phyloP scores from a whole-genome alignment of 2,797 vertebrate species.

The Oophaga sylvatica region DNA sequence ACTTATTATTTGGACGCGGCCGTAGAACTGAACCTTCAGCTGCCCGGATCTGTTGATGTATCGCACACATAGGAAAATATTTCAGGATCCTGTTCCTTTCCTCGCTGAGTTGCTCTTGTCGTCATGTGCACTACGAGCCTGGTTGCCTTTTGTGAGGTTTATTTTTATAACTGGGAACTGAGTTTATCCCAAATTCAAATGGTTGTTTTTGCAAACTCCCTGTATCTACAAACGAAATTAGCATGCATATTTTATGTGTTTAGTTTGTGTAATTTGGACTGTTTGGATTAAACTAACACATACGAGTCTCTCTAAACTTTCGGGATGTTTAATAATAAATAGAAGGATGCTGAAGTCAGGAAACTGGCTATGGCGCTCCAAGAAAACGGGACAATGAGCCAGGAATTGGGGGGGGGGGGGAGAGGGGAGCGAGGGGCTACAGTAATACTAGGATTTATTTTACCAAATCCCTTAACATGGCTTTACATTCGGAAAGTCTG shows the following conservation, averaged over 20 bases:
- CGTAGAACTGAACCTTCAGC: background rate
- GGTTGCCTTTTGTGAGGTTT: constrained; percentile 36
- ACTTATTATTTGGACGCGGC: background rate
- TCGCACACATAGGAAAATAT: background rate
- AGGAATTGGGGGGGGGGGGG: background rate
- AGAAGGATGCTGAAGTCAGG: constrained; percentile 39
- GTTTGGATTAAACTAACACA: constrained; percentile 62
- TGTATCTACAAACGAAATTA: constrained; percentile 62
- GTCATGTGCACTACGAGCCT: constrained; percentile 47
- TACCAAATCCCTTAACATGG: constrained; percentile 36
- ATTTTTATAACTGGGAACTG: constrained; percentile 56
- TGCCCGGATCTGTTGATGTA: constrained; percentile 2
- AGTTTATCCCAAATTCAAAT: constrained; percentile 61
- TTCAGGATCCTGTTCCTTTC: background rate
- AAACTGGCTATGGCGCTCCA: constrained; percentile 22
- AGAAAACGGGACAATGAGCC: constrained; percentile 5
- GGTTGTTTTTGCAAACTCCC: constrained; percentile 62
- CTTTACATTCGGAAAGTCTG: constrained; percentile 50
- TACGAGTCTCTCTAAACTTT: constrained; percentile 57
- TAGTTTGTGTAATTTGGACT: constrained; percentile 61
- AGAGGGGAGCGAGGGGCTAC: background rate
- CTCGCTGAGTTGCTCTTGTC: constrained; percentile 32
- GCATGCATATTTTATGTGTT: constrained; percentile 60
- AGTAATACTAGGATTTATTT: constrained; percentile 45
- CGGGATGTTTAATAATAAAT: constrained; percentile 61